phyloP scores from a whole-genome alignment of 2,888 invertebrate species.

The Platycnemis pennipes region DNA sequence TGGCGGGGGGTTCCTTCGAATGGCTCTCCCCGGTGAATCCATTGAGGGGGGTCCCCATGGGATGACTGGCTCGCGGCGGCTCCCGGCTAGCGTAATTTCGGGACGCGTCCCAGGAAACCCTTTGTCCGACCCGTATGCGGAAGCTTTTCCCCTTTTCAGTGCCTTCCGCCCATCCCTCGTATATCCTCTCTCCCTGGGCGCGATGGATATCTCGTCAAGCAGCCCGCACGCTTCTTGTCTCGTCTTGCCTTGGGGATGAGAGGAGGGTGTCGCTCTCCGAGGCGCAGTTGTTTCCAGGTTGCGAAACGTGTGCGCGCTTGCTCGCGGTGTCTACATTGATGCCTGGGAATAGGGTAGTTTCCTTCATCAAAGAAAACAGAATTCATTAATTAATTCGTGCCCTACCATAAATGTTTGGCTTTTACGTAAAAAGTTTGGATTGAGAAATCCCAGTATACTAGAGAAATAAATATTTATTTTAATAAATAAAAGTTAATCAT shows the following conservation, averaged over 20 bases:
- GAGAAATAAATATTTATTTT: too few species aligned
- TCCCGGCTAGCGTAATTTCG: conserved; percentile 7
- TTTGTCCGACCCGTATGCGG: not conserved
- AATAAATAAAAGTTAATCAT: too few species aligned
- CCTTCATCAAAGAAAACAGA: too few species aligned
- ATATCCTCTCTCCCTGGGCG: not conserved
- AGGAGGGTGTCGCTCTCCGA: not conserved
- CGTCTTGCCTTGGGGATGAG: not conserved
- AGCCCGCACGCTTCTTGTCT: not conserved
- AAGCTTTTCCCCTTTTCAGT: not conserved
- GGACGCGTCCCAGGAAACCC: not conserved
- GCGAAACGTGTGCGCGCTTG: not conserved
- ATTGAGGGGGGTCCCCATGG: not conserved
- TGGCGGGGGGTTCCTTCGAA: not conserved
- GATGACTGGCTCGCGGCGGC: not conserved
- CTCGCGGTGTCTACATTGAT: not conserved
- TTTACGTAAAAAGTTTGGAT: too few species aligned
- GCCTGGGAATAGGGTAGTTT: not conserved
- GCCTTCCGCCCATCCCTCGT: not conserved
- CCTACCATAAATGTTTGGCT: too few species aligned
- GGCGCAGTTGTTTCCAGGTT: too few species aligned
- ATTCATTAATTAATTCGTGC: too few species aligned
- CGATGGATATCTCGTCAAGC: not conserved
- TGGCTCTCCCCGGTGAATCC: not conserved
- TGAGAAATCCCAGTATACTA: too few species aligned